Conservation (phyloP, 2,797 vertebrate species). For the Ptychadena robeensis region DNA sequence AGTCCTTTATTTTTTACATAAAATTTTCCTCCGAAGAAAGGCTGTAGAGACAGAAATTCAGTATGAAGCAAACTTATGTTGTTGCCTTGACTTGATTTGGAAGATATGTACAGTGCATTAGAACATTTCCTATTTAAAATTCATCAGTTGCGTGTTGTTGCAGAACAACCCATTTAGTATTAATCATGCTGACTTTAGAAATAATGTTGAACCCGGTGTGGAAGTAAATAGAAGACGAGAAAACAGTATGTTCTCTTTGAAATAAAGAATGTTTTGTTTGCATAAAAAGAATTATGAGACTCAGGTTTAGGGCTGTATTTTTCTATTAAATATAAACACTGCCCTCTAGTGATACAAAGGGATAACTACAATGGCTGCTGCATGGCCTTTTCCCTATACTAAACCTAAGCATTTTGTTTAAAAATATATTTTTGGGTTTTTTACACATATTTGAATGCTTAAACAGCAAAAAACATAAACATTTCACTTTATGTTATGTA, state of each 20-base stretch:
- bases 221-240: neutral
- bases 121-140: conserved; percentile 12
- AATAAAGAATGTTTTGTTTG: conserved; percentile 23
- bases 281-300: neutral
- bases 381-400: neutral
- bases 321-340: conserved; percentile 7
- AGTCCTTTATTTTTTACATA: neutral
- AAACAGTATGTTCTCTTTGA: conserved; percentile 13
- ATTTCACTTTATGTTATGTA: too few species aligned
- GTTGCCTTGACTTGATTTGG: neutral
- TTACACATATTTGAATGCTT: too few species aligned
- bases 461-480: too few species aligned
- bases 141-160: neutral
- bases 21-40: neutral
- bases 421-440: too few species aligned
- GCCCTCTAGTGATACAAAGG: conserved; percentile 37
- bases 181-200: neutral
- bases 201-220: conserved; percentile 1
- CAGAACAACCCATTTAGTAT: neutral
- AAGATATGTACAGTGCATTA: neutral
- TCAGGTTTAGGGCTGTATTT: neutral
- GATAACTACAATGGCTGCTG: neutral
- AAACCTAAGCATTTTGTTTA: neutral
- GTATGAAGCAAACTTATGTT: neutral
- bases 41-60: neutral